Base-by-base conservation (phyloP, 2,797 vertebrate species). In the Coendou prehensilis region DNA sequence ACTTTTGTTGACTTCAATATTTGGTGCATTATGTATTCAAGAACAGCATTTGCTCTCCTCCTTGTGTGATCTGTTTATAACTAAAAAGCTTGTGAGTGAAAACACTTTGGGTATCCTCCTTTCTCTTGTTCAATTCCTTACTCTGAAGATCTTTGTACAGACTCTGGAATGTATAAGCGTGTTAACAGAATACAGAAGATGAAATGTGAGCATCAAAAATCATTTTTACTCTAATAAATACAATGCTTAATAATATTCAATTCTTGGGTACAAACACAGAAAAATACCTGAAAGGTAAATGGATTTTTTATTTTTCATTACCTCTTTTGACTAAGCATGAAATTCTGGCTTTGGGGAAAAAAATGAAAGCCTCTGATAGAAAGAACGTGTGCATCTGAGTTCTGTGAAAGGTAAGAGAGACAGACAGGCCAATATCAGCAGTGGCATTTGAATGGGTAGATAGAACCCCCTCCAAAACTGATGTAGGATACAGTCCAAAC, bases 241-340 rank as follows among this genome's bases (percentile, higher is more conserved):
- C 15, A 92, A 61, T 73, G 94, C 92, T 93, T 97, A 98, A 97
- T 97, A 92, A 90, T 96, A 96, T 96, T 97, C 96, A 93, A 96
- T 96, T 96, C 96, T 59, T 78, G 89, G 95, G 71, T 97, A 92
- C 9, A 81, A 92, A 98, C 64, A 96, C 92, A 87, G 96, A 98
- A 98, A 97, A 98, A 97, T 96, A 97, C 84, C 82, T 87, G 67
- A 97, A 95, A 96, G 94, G 94, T 93, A 98, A 97, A 97, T 94
- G 86, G 82, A 64, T 95, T 97, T 97, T 97, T 96, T 86, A 94
- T 81, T 98, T 93, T 84, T 86, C 1, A 22, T 96, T 96, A 83
- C 83, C 89, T 97, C 89, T 97, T 98, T 97, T 96, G 94, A 98
- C 96, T 96, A 97, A 95, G 96, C 89, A 89, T 96, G 94, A 97